These are phyloP conservation scores for Plusia festucae DNA, from an alignment of 2,888 invertebrate genomes.

Conservation along the genomic window DNA sequence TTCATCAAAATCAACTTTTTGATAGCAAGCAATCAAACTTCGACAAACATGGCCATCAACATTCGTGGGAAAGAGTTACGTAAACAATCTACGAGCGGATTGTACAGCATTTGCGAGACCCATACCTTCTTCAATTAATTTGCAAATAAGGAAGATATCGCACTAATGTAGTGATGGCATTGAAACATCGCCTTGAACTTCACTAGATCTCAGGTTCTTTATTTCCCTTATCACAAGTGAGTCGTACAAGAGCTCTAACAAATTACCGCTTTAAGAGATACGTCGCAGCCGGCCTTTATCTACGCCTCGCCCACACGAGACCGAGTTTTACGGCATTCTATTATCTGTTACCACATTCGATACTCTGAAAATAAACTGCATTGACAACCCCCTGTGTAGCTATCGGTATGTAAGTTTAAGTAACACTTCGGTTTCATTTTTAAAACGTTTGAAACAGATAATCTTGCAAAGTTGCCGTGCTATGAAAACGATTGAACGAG, in stretches of 20 bases:
- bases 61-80: slow-evolving; percentile 28
- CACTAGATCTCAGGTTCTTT: slow-evolving; percentile 53
- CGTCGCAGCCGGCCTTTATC: slow-evolving; percentile 74
- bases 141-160: slow-evolving; percentile 35
- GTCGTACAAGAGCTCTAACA: slow-evolving; percentile 76
- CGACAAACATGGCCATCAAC: slow-evolving; percentile 8
- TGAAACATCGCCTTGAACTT: slow-evolving; percentile 63
- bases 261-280: slow-evolving; percentile 84
- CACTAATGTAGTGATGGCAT: slow-evolving; percentile 25
- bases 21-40: slow-evolving; percentile 30
- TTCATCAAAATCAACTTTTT: slow-evolving; percentile 27
- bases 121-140: slow-evolving; percentile 40
- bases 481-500: background rate
- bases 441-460: slow-evolving; percentile 12
- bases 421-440: slow-evolving; percentile 53
- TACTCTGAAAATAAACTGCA: slow-evolving; percentile 81
- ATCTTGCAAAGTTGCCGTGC: slow-evolving; percentile 1
- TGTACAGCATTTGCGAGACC: slow-evolving; percentile 11
- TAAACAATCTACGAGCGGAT: slow-evolving; percentile 12
- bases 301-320: slow-evolving; percentile 78
- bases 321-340: slow-evolving; percentile 79
- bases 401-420: slow-evolving; percentile 68
- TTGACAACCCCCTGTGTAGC: slow-evolving; percentile 64
- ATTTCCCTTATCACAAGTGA: slow-evolving; percentile 74
- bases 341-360: slow-evolving; percentile 81